A percentile compares a stretch with the other conserved stretches of the same genome.
phyloP scores from a whole-genome alignment of 2,113 vertebrate genomes.

The Atractosteus spatula region DNA sequence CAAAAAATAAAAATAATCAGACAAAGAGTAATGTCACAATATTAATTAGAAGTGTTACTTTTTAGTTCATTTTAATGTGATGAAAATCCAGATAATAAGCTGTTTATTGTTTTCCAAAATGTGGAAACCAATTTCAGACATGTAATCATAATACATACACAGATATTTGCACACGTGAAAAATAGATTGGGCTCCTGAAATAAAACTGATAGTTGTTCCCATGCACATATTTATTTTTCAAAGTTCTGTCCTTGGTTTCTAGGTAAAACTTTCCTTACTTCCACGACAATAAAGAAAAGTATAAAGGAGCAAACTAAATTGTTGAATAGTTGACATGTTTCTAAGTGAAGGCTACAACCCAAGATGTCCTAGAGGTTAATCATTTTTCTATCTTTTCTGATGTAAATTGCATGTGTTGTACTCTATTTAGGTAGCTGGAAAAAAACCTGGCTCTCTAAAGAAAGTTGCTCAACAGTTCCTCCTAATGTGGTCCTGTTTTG shows the following conservation, averaged over 20 bases:
- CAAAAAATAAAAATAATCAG: too few species aligned
- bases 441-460: conserved; percentile 90
- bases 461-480: conserved; percentile 97
- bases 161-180: too few species aligned
- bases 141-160: too few species aligned
- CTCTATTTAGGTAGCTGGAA: conserved; percentile 85
- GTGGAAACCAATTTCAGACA: too few species aligned
- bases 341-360: background rate
- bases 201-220: too few species aligned
- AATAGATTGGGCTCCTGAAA: too few species aligned
- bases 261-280: background rate
- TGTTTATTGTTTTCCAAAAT: too few species aligned
- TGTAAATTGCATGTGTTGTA: conserved; percentile 58
- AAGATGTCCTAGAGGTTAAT: conserved; percentile 13
- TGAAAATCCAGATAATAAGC: too few species aligned
- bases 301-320: background rate
- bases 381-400: conserved; percentile 52
- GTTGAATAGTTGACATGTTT: conserved; percentile 2
- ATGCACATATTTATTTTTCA: too few species aligned
- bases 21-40: too few species aligned
- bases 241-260: background rate
- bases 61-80: too few species aligned
- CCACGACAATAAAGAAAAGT: background rate
- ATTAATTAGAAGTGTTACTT: too few species aligned
- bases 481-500: conserved; percentile 98